Percentiles rank a stretch among this genome's conserved stretches.
phyloP scores from a whole-genome alignment of 1,140 invertebrate genomes.

The Formica selysi region DNA sequence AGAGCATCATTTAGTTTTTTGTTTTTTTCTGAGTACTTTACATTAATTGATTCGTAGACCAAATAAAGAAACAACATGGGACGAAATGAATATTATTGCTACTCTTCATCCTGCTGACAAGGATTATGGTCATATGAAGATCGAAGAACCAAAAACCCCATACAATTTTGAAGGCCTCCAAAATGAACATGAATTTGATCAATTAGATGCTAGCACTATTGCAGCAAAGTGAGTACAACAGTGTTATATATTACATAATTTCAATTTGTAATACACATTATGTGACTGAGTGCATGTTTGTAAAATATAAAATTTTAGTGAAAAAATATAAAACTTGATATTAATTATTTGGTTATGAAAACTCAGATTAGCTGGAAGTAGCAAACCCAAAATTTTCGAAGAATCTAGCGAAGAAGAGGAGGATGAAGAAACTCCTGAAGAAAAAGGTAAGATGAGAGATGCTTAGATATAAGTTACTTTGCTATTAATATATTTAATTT shows the following conservation, averaged over 20 bases:
- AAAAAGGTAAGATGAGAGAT: conserved; percentile 85
- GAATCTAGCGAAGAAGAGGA: conserved; percentile 89
- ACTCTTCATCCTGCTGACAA: conserved; percentile 99
- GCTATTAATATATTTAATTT: conserved; percentile 66
- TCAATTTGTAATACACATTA: background rate
- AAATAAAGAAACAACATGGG: conserved; percentile 96
- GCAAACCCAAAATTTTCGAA: conserved; percentile 87
- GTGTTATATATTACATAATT: background rate
- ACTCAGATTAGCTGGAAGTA: conserved; percentile 87
- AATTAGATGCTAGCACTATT: conserved; percentile 92
- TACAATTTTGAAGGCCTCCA: conserved; percentile 93
- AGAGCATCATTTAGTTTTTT: conserved; percentile 31
- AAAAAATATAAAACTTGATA: conserved; percentile 1
- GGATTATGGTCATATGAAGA: conserved; percentile 99
- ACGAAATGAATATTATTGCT: conserved; percentile 99
- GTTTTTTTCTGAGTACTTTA: conserved; percentile 42
- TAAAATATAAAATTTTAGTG: background rate
- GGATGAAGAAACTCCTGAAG: conserved; percentile 89
- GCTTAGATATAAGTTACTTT: background rate
- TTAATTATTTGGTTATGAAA: background rate
- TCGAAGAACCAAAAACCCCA: conserved; percentile 99
- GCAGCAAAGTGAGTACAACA: conserved; percentile 90
- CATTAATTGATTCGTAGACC: conserved; percentile 85
- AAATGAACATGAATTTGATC: conserved; percentile 90
- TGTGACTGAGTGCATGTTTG: background rate